Conservation (phyloP, 2,113 vertebrate genomes). For the Sturnus vulgaris region DNA sequence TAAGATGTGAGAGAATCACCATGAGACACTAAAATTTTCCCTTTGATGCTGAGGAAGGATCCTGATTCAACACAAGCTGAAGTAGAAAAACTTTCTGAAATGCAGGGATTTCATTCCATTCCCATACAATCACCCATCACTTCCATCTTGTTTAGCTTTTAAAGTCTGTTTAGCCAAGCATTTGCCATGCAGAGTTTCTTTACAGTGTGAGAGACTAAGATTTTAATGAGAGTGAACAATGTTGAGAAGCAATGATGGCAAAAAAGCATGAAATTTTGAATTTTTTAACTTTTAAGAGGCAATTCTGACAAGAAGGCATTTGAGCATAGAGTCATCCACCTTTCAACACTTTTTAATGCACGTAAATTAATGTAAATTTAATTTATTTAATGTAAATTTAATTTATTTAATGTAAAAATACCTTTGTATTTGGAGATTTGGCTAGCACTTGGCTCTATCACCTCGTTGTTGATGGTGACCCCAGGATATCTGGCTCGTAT, state of each 20-base stretch:
- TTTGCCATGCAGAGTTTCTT: neutral
- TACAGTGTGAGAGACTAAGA: neutral
- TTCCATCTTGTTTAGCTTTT: neutral
- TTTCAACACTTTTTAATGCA: neutral
- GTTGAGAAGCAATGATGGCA: neutral
- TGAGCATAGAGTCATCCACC: neutral
- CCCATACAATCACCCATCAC: neutral
- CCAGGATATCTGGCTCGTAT: conserved; percentile 73
- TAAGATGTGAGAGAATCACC: neutral
- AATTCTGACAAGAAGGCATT: neutral
- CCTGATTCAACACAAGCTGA: neutral
- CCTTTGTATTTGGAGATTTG: conserved; percentile 84
- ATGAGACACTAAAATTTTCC: neutral
- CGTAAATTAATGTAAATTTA: neutral
- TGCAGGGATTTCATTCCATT: neutral
- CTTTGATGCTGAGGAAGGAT: neutral
- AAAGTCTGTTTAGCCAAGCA: neutral
- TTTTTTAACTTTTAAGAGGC: neutral
- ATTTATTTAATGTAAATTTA: neutral
- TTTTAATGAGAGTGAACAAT: neutral
- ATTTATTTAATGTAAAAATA: conserved; percentile 44
- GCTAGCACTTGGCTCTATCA: conserved; percentile 80
- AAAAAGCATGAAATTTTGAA: neutral
- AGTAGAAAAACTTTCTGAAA: neutral
- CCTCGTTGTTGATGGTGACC: conserved; percentile 73